Evolutionary conservation across 2,888 invertebrate genomes (phyloP).

Genomic region (Coremacera marginata): DNA sequence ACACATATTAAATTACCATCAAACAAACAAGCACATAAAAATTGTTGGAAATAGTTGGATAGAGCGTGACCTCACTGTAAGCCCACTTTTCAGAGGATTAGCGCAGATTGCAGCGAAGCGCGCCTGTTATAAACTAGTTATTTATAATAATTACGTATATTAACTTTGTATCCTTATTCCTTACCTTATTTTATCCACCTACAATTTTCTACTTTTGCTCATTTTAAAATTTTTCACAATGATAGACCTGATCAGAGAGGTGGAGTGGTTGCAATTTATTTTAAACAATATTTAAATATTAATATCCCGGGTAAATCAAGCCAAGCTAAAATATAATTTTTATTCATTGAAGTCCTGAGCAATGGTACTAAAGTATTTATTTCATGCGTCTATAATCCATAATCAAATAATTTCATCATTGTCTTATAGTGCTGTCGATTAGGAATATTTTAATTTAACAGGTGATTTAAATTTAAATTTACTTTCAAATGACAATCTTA

Average conservation of each 20-base stretch:
- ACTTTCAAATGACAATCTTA: background rate
- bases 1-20: too few relatives aligned
- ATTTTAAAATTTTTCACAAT: background rate
- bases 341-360: background rate
- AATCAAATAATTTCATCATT: background rate
- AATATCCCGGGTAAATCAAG: background rate
- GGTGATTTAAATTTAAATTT: background rate
- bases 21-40: too few relatives aligned
- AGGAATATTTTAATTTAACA: background rate
- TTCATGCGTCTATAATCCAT: slow-evolving; percentile 35
- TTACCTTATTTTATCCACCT: too few relatives aligned
- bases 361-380: slow-evolving; percentile 17
- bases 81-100: too few relatives aligned
- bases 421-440: background rate
- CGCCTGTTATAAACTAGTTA: too few relatives aligned
- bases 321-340: slow-evolving; percentile 10
- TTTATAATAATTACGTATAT: too few relatives aligned
- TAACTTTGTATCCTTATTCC: too few relatives aligned
- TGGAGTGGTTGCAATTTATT: slow-evolving; percentile 34
- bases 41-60: too few relatives aligned
- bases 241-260: slow-evolving; percentile 17
- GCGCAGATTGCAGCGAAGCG: too few relatives aligned
- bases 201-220: too few relatives aligned
- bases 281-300: background rate
- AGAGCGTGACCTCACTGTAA: too few relatives aligned